Conservation (phyloP, 2,888 invertebrate species). For the Phengaris arion region DNA sequence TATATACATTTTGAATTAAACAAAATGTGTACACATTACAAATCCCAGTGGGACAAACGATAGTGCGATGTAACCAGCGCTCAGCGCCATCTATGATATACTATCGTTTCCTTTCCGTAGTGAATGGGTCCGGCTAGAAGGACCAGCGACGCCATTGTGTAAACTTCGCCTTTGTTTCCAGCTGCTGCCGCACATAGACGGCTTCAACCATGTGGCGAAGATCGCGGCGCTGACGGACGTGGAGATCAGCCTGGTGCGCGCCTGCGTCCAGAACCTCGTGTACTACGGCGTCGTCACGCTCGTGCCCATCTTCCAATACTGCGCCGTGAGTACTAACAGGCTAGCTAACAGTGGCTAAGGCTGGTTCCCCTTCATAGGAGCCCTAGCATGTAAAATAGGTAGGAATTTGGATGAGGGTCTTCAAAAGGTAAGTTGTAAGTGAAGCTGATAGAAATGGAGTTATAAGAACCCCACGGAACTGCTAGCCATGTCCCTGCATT, state of each 20-base stretch:
- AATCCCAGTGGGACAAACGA: no score
- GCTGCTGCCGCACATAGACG: slow-evolving; percentile 89
- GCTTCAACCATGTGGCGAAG: slow-evolving; percentile 88
- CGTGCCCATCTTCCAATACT: slow-evolving; percentile 90
- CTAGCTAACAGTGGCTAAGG: no score
- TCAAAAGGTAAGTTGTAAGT: no score
- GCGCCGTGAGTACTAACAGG: slow-evolving; percentile 73
- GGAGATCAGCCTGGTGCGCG: slow-evolving; percentile 88
- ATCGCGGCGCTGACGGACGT: slow-evolving; percentile 90
- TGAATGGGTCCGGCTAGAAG: not conserved
- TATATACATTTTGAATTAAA: no score
- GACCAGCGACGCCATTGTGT: not conserved
- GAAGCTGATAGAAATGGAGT: no score
- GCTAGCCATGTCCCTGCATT: no score
- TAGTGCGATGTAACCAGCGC: not conserved
- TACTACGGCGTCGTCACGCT: slow-evolving; percentile 86
- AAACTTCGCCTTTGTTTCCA: slow-evolving; percentile 49
- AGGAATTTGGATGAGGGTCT: no score
- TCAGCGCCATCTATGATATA: not conserved
- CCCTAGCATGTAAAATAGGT: no score
- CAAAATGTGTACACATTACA: no score
- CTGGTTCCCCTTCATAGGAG: no score
- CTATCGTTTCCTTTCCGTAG: no score
- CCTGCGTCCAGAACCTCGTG: slow-evolving; percentile 89
- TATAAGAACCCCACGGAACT: no score